Base-by-base conservation (phyloP, 30 jellyfish, hydroid and myxozoan genomes). In the Aurelia aurita complex sp. Pacific region DNA sequence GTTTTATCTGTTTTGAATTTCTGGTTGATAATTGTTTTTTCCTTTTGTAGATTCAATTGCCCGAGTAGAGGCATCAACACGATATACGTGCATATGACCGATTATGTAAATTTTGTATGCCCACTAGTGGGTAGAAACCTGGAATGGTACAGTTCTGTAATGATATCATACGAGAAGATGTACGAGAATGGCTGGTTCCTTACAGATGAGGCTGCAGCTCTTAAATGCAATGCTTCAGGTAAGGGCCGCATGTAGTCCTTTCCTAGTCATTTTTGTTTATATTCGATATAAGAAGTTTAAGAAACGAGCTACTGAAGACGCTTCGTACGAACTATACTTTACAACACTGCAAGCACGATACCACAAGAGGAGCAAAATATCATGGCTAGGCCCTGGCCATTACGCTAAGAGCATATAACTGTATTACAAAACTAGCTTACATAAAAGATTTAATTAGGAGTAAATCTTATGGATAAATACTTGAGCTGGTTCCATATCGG, bases 21-120 rank as follows among this genome's bases (percentile, higher is more conserved):
- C 29, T 23, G 29, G 29, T 23, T 23, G 5, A 46, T 9, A 6
- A 46, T 46, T 9, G 0, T 72, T 36, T 19, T 72, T 18, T 23
- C 29, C 15, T 42, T 34, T 19, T n/a, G 19, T 72, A 72, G 64
- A 42, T 76, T 76, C 40, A n/a, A 50, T 82, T 67, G 74, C 87
- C 61, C 74, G 70, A 29, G 50, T 84, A 17, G 92, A 54, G 78
- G 60, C 13, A 73, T 35, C 36, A 74, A 46, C 34, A 71, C 86
- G 38, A 29, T 82, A 13, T 40, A 74, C 50, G 87, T 74, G 6
- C 34, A 34, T 2, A 17, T 61, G 32, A 0, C 2, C 32, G 70
- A 61, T 61, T 17, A 61, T 4, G 2, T 61, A 23, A 4, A 11
- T 17, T 61, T 61, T 5, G 32, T 38, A n/a, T 61, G 70, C 33